Percentiles rank a stretch among this genome's conserved stretches.
These are phyloP conservation scores for Morus bassanus DNA, from an alignment of 2,797 vertebrate genomes.

Conservation along the genomic window DNA sequence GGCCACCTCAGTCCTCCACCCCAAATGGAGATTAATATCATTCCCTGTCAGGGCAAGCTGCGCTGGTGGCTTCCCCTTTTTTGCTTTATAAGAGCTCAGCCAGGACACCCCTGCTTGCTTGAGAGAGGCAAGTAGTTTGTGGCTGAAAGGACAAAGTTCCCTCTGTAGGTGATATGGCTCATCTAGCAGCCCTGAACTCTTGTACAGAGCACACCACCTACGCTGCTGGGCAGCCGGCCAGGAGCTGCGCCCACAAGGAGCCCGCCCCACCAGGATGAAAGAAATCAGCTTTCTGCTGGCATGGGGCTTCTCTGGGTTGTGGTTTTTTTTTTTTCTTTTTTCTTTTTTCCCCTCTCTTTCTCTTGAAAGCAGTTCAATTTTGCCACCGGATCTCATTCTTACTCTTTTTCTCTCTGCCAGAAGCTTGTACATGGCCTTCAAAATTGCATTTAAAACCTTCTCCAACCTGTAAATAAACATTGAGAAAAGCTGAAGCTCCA, in stretches of 20 bases:
- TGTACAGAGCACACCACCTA: slow-evolving; percentile 54
- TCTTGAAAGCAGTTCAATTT: neutral
- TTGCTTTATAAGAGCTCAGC: neutral
- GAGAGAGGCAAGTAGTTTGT: neutral
- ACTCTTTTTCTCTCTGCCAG: neutral
- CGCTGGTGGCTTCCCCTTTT: neutral
- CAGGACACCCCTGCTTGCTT: neutral
- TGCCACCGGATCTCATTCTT: neutral
- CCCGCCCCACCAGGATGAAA: neutral
- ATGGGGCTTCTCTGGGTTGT: neutral
- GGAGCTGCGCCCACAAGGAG: slow-evolving; percentile 28
- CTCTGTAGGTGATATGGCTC: slow-evolving; percentile 20
- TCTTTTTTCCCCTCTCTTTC: neutral
- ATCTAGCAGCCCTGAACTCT: slow-evolving; percentile 64
- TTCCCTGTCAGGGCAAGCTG: neutral
- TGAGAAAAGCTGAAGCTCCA: neutral
- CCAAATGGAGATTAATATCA: neutral
- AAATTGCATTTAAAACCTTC: neutral
- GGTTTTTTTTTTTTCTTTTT: neutral
- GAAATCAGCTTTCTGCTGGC: neutral
- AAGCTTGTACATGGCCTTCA: neutral
- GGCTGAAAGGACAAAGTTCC: slow-evolving; percentile 56
- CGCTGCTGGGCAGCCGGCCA: neutral
- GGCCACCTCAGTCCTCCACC: neutral
- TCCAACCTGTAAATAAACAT: neutral